Evolutionary conservation across 2,888 invertebrate genomes (phyloP).

Genomic region (Allolobophora icterica): DNA sequence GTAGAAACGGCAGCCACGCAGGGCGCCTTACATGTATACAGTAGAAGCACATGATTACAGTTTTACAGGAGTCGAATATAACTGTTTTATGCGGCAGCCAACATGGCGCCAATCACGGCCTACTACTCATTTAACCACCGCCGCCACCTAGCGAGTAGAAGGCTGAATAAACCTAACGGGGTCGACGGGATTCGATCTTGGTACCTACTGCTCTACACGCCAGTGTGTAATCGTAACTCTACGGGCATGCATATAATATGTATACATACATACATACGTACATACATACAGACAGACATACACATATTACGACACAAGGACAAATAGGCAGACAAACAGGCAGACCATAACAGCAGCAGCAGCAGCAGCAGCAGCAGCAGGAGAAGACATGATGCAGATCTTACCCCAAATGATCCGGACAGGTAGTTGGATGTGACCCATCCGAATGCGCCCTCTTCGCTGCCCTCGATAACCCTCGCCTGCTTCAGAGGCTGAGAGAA

Average conservation of each 20-base stretch:
- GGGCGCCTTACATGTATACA: no score
- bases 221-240: neutral
- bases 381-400: neutral
- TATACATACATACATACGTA: neutral
- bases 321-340: no score
- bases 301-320: neutral
- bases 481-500: constrained; percentile 49
- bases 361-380: neutral
- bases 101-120: no score
- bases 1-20: no score
- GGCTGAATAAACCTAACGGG: no score
- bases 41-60: no score
- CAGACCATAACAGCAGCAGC: neutral
- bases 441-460: constrained; percentile 34
- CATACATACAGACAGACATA: neutral
- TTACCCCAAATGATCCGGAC: constrained; percentile 33
- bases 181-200: no score
- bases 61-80: no score
- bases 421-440: constrained; percentile 39
- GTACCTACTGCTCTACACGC: no score
- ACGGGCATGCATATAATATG: constrained; percentile 8
- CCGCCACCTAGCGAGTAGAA: no score
- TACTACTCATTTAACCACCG: no score
- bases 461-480: constrained; percentile 33
- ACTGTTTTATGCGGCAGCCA: no score